Conservation (phyloP, 2,888 invertebrate species). For the Anoplius nigerrimus region DNA sequence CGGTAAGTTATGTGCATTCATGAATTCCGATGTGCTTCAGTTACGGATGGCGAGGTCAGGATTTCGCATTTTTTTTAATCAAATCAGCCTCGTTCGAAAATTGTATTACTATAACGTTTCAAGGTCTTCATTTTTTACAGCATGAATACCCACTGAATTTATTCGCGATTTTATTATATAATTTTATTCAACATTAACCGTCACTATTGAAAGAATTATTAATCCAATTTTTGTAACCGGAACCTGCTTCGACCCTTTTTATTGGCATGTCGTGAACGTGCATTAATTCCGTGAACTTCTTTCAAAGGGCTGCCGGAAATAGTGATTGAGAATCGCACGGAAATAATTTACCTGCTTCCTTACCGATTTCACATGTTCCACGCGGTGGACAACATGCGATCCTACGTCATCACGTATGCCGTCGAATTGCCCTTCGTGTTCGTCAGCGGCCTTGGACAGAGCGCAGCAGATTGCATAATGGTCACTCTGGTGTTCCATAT, state of each 20-base stretch:
- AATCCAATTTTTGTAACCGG: no score
- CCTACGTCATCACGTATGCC: constrained; percentile 57
- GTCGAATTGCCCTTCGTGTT: constrained; percentile 61
- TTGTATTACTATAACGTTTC: no score
- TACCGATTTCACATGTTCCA: constrained; percentile 64
- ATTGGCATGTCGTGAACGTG: not conserved
- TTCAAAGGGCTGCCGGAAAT: not conserved
- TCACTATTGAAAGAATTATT: no score
- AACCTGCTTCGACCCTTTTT: no score
- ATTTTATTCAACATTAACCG: not conserved
- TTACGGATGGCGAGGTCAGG: no score
- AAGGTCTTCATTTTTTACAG: no score
- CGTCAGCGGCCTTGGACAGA: constrained; percentile 58
- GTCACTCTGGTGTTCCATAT: constrained; percentile 62
- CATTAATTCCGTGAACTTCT: not conserved
- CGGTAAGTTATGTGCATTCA: constrained; percentile 33
- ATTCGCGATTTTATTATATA: not conserved
- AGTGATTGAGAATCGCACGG: constrained; percentile 14
- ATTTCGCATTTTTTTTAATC: no score
- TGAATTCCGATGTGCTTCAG: no score
- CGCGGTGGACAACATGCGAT: constrained; percentile 51
- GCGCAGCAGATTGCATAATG: constrained; percentile 59
- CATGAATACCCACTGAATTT: not conserved
- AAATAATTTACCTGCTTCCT: constrained; percentile 50
- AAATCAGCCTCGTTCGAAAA: no score